Percentiles rank a stretch among this genome's conserved stretches.
These are phyloP conservation scores for Timema cristinae DNA, from an alignment of 2,888 invertebrate genomes.

Conservation along the genomic window DNA sequence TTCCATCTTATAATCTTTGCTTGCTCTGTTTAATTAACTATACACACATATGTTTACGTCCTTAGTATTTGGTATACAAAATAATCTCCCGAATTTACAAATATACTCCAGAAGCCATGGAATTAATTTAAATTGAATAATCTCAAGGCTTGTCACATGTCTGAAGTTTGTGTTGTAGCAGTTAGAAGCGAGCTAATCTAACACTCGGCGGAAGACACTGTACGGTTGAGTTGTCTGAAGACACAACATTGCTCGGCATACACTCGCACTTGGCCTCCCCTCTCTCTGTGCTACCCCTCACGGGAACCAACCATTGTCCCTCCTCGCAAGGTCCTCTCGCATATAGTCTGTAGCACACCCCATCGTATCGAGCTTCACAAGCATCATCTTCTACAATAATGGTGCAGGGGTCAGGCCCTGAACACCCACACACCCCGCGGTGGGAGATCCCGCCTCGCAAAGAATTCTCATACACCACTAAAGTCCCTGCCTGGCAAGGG, in stretches of 20 bases:
- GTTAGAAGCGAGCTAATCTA: conserved; percentile 60
- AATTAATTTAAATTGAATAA: not conserved
- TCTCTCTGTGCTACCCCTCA: conserved; percentile 44
- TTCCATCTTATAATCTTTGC: too few relatives aligned
- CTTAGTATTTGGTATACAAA: too few relatives aligned
- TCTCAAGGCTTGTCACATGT: conserved; percentile 8
- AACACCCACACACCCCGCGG: conserved; percentile 68
- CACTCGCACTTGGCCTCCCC: conserved; percentile 60
- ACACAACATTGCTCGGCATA: conserved; percentile 58
- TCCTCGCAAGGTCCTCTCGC: conserved; percentile 71
- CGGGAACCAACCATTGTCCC: conserved; percentile 65
- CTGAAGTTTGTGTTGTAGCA: too few relatives aligned
- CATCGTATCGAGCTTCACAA: conserved; percentile 62
- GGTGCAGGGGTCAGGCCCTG: conserved; percentile 20
- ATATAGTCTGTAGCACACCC: conserved; percentile 71
- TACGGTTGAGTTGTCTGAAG: conserved; percentile 38
- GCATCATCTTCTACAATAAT: conserved; percentile 39
- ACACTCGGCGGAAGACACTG: conserved; percentile 61
- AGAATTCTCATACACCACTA: conserved; percentile 77
- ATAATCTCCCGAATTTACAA: too few relatives aligned
- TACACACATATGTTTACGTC: too few relatives aligned
- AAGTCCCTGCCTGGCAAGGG: conserved; percentile 67
- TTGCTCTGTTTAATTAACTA: too few relatives aligned
- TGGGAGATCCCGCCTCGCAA: conserved; percentile 76
- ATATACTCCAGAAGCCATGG: too few relatives aligned